A percentile compares a stretch with the other conserved stretches of the same genome.
Conservation (phyloP, 2,113 vertebrate species). For the Phylloscopus whistleri region DNA sequence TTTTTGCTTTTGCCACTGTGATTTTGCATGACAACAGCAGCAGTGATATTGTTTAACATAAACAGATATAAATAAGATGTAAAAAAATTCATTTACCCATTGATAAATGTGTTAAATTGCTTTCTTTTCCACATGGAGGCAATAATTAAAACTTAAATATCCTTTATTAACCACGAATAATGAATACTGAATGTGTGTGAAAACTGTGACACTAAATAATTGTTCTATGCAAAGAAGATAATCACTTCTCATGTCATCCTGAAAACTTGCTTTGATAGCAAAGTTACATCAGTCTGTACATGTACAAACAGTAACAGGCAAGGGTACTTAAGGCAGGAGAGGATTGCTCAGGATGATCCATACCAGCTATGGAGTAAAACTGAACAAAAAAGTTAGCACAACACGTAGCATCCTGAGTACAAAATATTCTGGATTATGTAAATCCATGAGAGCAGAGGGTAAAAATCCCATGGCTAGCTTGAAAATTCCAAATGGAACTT, state of each 20-base stretch:
- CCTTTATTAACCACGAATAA: not conserved
- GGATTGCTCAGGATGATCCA: not conserved
- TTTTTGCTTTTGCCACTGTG: not conserved
- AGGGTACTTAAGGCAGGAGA: not conserved
- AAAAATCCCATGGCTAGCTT: not conserved
- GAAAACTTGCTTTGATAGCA: not conserved
- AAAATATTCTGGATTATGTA: not conserved
- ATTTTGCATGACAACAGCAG: not conserved
- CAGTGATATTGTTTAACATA: not conserved
- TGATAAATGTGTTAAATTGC: not conserved
- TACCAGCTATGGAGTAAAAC: not conserved
- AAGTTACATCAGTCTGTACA: not conserved
- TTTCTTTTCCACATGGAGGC: not conserved
- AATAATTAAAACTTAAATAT: not conserved
- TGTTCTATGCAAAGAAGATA: not conserved
- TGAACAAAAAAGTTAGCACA: not conserved
- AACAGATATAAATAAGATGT: not conserved
- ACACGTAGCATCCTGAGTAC: not conserved
- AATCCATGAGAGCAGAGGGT: not conserved
- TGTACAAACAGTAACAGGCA: not conserved
- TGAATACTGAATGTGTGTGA: not conserved
- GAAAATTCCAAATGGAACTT: not conserved
- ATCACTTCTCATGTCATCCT: not conserved
- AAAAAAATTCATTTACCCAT: not conserved
- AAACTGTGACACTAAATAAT: not conserved